phyloP scores from a whole-genome alignment of 2,797 vertebrate genomes.

The Hapalemur alaotrensis region DNA sequence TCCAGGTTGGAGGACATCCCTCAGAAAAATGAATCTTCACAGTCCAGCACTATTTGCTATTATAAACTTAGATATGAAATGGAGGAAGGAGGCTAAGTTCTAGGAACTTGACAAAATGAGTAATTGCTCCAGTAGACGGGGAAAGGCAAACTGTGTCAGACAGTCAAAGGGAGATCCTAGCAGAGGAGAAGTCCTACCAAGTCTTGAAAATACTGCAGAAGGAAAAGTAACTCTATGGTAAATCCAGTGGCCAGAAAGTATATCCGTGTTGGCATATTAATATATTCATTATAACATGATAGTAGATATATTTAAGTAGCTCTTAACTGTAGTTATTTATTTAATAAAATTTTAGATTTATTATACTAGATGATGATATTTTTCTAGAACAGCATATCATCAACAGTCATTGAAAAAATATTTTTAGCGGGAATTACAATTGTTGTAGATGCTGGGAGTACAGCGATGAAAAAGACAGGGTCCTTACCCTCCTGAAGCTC shows the following conservation, averaged over 20 bases:
- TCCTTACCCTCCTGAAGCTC: not conserved
- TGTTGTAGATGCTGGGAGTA: not conserved
- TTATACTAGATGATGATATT: not conserved
- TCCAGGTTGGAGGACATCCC: not conserved
- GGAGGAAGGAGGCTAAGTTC: not conserved
- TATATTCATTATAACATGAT: not conserved
- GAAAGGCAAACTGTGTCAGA: not conserved
- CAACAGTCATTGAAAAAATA: not conserved
- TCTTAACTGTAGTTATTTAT: not conserved
- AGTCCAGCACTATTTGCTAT: not conserved
- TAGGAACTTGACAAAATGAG: not conserved
- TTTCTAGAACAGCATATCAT: not conserved
- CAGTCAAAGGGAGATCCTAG: not conserved
- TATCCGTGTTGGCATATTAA: not conserved
- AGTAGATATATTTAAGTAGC: not conserved
- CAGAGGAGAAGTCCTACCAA: not conserved
- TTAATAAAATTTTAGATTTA: not conserved
- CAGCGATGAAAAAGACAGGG: not conserved
- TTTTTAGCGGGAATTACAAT: not conserved
- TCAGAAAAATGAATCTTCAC: not conserved
- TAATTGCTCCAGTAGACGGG: not conserved
- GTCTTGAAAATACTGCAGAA: not conserved
- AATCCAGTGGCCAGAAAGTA: not conserved
- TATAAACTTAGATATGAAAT: not conserved
- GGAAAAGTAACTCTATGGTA: not conserved